Evolutionary conservation across 2,113 vertebrate species (phyloP).

Genomic region (Cyrtonyx montezumae): DNA sequence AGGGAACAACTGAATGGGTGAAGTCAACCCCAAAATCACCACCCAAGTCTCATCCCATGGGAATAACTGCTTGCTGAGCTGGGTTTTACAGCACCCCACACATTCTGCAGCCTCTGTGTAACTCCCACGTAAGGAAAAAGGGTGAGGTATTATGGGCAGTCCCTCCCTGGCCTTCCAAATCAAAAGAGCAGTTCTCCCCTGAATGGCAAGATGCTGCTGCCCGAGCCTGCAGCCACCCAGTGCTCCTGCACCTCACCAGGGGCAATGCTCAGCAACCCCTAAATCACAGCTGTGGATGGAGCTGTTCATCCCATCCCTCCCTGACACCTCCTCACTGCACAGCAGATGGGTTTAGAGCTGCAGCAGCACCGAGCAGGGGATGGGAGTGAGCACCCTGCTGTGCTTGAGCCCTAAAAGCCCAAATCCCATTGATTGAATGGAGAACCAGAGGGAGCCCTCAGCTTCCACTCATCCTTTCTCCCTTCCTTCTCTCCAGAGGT

Average conservation of each 20-base stretch:
- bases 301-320: background rate
- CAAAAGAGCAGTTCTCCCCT: background rate
- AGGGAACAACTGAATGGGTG: background rate
- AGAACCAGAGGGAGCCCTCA: background rate
- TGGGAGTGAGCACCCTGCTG: background rate
- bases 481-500: background rate
- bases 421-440: background rate
- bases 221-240: fast-evolving
- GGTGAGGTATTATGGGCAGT: fast-evolving
- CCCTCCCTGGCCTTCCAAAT: background rate
- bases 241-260: fast-evolving
- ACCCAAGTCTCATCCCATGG: fast-evolving
- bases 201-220: background rate
- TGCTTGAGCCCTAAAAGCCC: background rate
- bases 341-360: background rate
- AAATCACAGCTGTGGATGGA: background rate
- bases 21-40: background rate
- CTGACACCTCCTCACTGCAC: background rate
- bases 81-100: fast-evolving
- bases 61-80: background rate
- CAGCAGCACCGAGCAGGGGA: background rate
- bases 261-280: fast-evolving
- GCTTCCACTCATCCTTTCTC: background rate
- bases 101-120: background rate
- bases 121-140: background rate